Percentiles rank a stretch among this genome's conserved stretches.
These are phyloP conservation scores for Liodrosophila aerea DNA, from an alignment of 2,888 invertebrate species.

Conservation along the genomic window DNA sequence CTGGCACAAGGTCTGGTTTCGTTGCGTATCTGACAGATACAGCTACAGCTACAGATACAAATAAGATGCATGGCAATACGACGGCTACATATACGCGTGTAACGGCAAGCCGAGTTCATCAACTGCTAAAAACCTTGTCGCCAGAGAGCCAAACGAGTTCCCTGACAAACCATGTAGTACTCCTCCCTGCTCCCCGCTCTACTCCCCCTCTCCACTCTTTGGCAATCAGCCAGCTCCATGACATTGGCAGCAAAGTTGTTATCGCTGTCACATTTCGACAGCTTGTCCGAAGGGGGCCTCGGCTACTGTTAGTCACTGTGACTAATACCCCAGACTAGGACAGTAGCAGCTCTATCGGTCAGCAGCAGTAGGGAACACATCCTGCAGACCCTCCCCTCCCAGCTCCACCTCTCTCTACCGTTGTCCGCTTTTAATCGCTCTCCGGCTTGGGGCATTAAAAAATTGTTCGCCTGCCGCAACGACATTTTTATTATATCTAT, in stretches of 20 bases:
- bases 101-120: constrained; percentile 67
- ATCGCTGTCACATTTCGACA: constrained; percentile 58
- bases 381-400: constrained; percentile 1
- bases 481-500: constrained; percentile 29
- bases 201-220: not conserved
- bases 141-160: constrained; percentile 55
- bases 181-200: not conserved
- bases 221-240: not conserved
- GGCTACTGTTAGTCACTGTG: constrained; percentile 39
- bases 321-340: constrained; percentile 25
- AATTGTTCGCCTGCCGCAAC: constrained; percentile 26
- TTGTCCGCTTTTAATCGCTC: not conserved
- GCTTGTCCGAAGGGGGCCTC: constrained; percentile 29
- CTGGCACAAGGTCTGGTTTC: constrained; percentile 77
- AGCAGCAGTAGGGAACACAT: constrained; percentile 30
- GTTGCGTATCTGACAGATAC: constrained; percentile 55
- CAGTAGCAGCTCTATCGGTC: constrained; percentile 49
- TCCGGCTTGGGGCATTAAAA: constrained; percentile 30
- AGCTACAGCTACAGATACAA: no score
- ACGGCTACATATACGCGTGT: constrained; percentile 35
- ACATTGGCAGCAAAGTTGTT: constrained; percentile 56
- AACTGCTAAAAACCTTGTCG: constrained; percentile 67
- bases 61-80: constrained; percentile 47
- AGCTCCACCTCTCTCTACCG: not conserved
- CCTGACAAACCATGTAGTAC: not conserved